Evolutionary conservation across 2,113 vertebrate species (phyloP), one percentile per base, ranked within the genome.

Genomic region (Calidris pugnax): DNA sequence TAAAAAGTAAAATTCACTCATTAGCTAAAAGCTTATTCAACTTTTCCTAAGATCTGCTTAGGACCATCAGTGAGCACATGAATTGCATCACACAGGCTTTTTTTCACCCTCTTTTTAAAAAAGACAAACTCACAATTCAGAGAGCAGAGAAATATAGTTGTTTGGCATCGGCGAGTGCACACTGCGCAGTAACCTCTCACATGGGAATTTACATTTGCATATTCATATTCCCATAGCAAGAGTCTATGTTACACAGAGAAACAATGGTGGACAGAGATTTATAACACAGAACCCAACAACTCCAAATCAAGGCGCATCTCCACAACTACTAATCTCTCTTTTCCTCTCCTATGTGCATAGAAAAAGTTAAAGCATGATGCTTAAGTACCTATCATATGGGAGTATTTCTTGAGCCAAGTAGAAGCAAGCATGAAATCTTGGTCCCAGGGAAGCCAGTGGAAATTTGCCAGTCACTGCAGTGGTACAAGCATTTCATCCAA

Each of bases 151-250:
- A 85, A 89, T 35, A 63, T 9, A 57, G 75, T 14, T 88, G 50
- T 79, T 91, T 9, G 12, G 35, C 45, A 75, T 39, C 0, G 0
- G 43, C 57, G 50, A 26, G n/a, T 71, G 86, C 90, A 79, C 62
- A 32, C 62, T 87, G 84, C 8, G 0, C 50, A 89, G 71, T 82
- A 92, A 91, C 66, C 35, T 63, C 63, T 91, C 50, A 32, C 53
- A 18, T 0, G 50, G 92, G 77, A 96, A 95, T 95, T 95, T 30
- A 85, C 32, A 83, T 92, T 97, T 96, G 87, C 71, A 94, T 95
- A 91, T 89, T 92, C 80, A 67, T 91, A 95, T 85, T 80, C 67
- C 55, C 63, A 71, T 47, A 69, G 45, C 66, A 87, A 85, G 71
- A 79, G 45, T 48, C 17, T n/a, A 12, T 2, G 5, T 76, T 62